Conservation (phyloP, 2,797 vertebrate genomes). For the Brachyrhaphis roseni region DNA sequence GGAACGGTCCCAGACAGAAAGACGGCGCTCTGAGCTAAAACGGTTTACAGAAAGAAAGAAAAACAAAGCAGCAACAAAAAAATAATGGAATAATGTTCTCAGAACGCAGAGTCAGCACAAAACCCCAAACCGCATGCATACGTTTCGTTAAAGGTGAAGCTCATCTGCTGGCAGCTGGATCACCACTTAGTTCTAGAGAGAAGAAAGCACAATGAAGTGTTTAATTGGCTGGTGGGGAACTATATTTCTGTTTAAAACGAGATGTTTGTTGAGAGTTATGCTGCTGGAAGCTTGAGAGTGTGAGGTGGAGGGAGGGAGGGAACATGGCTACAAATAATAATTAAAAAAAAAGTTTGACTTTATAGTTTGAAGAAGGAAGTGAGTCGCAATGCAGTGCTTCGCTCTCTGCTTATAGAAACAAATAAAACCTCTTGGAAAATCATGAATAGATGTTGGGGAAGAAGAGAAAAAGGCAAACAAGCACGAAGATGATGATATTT, state of each 20-base stretch:
- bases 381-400: not conserved
- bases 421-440: not conserved
- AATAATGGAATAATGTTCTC: not conserved
- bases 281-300: constrained; percentile 27
- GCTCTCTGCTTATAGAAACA: not conserved
- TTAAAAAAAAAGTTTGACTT: not conserved
- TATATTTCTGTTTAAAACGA: not conserved
- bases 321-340: not conserved
- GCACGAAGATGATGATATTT: not conserved
- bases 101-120: not conserved
- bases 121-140: not conserved
- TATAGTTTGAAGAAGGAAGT: not conserved
- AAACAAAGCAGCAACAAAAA: not conserved
- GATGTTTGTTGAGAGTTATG: constrained; percentile 2
- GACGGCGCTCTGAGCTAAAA: not conserved
- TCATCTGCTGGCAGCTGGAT: constrained; percentile 16
- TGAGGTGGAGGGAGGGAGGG: not conserved
- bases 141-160: constrained; percentile 10
- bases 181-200: not conserved
- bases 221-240: constrained; percentile 5
- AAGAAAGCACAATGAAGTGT: constrained; percentile 23
- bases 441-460: not conserved
- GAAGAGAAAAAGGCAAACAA: not conserved
- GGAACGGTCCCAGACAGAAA: not conserved
- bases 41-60: not conserved